Percentiles rank a stretch among this genome's conserved stretches.
Conservation (phyloP, 2,888 invertebrate genomes). For the Petrolisthes manimaculis region DNA sequence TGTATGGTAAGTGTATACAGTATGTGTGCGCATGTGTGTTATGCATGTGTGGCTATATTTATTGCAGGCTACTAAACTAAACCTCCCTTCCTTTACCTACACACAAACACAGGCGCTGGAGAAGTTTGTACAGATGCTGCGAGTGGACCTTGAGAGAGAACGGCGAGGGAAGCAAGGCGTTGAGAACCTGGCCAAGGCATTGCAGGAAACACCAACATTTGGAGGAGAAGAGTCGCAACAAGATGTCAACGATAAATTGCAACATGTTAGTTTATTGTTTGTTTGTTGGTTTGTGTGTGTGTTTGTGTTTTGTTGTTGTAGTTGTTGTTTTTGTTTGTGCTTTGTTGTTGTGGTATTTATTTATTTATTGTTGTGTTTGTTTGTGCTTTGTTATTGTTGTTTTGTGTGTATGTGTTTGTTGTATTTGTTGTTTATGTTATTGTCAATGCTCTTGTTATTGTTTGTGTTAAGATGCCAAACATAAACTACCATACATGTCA, state of each 20-base stretch:
- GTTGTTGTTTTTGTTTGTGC: too few species aligned
- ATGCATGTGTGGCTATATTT: too few species aligned
- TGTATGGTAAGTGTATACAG: too few species aligned
- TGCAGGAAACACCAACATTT: conserved; percentile 86
- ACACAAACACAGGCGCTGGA: conserved; percentile 77
- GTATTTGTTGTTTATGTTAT: too few species aligned
- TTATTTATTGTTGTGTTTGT: not conserved
- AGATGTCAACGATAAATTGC: conserved; percentile 90
- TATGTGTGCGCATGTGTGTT: too few species aligned
- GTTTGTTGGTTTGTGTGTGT: too few species aligned
- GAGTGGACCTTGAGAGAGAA: conserved; percentile 90
- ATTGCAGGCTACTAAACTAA: too few species aligned
- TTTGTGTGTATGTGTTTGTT: not conserved
- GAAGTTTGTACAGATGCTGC: conserved; percentile 85
- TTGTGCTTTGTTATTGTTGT: not conserved
- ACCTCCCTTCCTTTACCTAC: conserved; percentile 55
- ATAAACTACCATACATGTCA: too few species aligned
- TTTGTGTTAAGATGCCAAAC: not conserved
- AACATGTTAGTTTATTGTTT: conserved; percentile 78
- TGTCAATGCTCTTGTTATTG: too few species aligned
- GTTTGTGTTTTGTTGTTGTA: too few species aligned
- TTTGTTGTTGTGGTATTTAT: too few species aligned
- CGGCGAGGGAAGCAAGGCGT: conserved; percentile 88
- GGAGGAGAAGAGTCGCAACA: conserved; percentile 91
- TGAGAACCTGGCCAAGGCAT: conserved; percentile 88